Base-by-base conservation (phyloP, 2,113 vertebrate species). In the Phalacrocorax pelagicus region DNA sequence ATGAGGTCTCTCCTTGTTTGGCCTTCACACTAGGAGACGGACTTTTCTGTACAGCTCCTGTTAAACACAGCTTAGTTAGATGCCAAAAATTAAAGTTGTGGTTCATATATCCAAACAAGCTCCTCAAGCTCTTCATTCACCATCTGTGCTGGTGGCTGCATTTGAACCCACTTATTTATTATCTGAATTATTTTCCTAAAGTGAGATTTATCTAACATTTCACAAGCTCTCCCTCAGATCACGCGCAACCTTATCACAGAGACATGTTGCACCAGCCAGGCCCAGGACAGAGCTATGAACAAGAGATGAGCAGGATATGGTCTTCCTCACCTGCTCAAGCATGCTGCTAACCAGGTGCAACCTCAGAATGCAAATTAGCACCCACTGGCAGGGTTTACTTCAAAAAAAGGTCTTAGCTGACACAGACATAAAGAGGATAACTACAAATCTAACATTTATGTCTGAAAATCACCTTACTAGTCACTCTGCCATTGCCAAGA, bases 11-110 rank as follows among this genome's bases (percentile, higher is more conserved):
- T 77, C 92, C 98, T 86, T 98, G 98, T 89, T 98, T 98, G 58
- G 98, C 96, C 96, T 98, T 99, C 94, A 98, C 97, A 36, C 94
- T 94, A 44, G 98, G 98, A 78, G 97, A 98, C 4, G 98, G 98
- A 65, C 98, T 99, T 97, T 99, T 99, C 83, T 98, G 98, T 72
- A 98, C 98, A 36, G 97, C 88, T 61, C 98, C 99, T 99, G 94
- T 86, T 81, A 96, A 95, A 92, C 4, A 83, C 11, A 95, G 32
- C 17, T 79, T 57, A 77, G 54, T 96, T 85, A 86, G 83, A 80
- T n/a, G 65, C 5, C 46, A 87, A 58, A 92, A 92, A 63, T 67
- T 72, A 42, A 75, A 73, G 24, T 13, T 80, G 49, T 15, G 15
- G 81, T 69, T 59, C 49, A 54, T 38, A 51, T n/a, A 93, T 18